These are phyloP conservation scores for Gracilinanus agilis DNA, from an alignment of 2,113 vertebrate genomes.

Conservation along the genomic window DNA sequence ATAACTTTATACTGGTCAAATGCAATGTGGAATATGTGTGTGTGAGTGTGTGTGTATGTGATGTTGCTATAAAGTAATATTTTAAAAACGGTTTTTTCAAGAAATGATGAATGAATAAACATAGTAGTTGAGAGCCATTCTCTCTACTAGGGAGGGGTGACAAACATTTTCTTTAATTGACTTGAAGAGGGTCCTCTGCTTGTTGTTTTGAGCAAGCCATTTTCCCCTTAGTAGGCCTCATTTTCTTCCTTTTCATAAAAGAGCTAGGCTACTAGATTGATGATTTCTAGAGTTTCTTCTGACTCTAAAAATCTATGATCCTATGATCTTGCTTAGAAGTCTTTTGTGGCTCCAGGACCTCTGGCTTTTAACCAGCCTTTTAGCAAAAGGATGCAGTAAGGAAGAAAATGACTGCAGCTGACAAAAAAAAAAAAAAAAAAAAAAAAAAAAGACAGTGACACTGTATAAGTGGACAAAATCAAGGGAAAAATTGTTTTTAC, in stretches of 20 bases:
- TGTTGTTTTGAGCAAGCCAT: background rate
- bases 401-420: constrained; percentile 35
- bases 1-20: constrained; percentile 4
- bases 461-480: constrained; percentile 41
- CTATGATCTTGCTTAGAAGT: background rate
- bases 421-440: constrained; percentile 58
- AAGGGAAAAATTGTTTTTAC: constrained; percentile 52
- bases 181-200: no score
- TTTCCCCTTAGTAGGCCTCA: background rate
- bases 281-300: background rate
- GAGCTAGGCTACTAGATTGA: background rate
- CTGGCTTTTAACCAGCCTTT: constrained; percentile 51
- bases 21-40: background rate
- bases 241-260: background rate
- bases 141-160: background rate
- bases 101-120: constrained; percentile 39
- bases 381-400: constrained; percentile 54
- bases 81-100: constrained; percentile 42
- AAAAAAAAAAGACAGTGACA: constrained; percentile 8
- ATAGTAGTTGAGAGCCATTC: background rate
- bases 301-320: background rate
- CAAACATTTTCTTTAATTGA: background rate
- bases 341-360: constrained; percentile 27
- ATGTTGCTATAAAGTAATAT: constrained; percentile 4
- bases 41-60: background rate